These are phyloP conservation scores for Tachina grossa DNA, from an alignment of 2,888 invertebrate species.

Conservation along the genomic window DNA sequence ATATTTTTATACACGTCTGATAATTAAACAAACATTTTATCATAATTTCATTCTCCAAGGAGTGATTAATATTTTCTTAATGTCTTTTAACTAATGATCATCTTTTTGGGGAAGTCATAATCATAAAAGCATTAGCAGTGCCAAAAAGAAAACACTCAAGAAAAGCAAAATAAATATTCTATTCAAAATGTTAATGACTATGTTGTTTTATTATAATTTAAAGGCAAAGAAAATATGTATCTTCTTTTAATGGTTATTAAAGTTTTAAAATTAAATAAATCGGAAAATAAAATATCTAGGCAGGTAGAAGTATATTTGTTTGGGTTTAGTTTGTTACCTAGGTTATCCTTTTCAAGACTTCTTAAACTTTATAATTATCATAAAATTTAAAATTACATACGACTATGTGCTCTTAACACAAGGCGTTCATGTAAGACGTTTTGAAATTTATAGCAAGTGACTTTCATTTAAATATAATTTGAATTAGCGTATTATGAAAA, in stretches of 20 bases:
- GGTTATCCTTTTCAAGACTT: conserved; percentile 42
- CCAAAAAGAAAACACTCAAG: neutral
- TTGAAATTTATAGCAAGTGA: too few species aligned
- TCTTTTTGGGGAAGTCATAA: conserved; percentile 53
- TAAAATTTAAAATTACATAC: neutral
- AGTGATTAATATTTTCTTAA: conserved; percentile 68
- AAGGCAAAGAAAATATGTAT: conserved; percentile 24
- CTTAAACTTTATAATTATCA: conserved; percentile 57
- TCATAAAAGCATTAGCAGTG: conserved; percentile 30
- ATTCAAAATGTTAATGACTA: conserved; percentile 56
- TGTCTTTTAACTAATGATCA: conserved; percentile 62
- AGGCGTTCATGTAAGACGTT: too few species aligned
- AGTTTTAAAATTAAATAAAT: conserved; percentile 43
- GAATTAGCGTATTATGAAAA: too few species aligned
- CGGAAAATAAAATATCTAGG: conserved; percentile 20
- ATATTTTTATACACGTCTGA: neutral
- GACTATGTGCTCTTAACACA: too few species aligned
- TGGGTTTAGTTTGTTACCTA: conserved; percentile 36
- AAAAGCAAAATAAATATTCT: conserved; percentile 19
- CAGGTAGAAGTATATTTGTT: neutral
- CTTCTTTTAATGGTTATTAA: conserved; percentile 35
- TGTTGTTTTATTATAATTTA: conserved; percentile 36
- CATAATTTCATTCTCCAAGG: conserved; percentile 54
- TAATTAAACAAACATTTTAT: conserved; percentile 26
- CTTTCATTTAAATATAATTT: too few species aligned